Evolutionary conservation across 1,140 invertebrate species (phyloP).

Genomic region (Agrypnia vestita): DNA sequence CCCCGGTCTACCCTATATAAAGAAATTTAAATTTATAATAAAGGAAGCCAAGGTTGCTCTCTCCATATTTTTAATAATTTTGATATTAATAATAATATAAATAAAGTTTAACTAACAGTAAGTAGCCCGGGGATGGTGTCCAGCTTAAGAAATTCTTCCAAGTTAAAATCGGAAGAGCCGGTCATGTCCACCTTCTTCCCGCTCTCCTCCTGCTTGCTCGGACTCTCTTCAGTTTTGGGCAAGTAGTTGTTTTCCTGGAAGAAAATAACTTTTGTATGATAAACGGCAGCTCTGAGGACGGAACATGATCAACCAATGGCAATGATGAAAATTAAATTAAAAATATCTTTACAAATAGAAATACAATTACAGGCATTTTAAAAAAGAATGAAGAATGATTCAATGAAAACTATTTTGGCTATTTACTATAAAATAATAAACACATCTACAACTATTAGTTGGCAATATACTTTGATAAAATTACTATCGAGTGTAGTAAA

Average conservation of each 20-base stretch:
- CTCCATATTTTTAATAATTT: too few species aligned
- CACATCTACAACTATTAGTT: slow-evolving; percentile 6
- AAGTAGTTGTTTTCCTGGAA: slow-evolving; percentile 17
- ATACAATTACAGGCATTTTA: background rate
- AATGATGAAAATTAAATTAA: background rate
- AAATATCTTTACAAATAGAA: background rate
- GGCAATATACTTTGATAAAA: background rate
- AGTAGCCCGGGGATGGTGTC: slow-evolving; percentile 78
- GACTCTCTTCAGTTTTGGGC: slow-evolving; percentile 4
- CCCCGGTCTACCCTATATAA: too few species aligned
- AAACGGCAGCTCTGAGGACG: background rate
- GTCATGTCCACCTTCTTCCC: slow-evolving; percentile 30
- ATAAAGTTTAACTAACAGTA: slow-evolving; percentile 69
- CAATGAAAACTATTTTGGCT: too few species aligned
- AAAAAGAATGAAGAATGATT: background rate
- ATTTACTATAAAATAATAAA: background rate
- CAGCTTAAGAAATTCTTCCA: slow-evolving; percentile 83
- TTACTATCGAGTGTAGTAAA: slow-evolving; percentile 29
- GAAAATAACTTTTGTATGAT: background rate
- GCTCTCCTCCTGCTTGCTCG: slow-evolving; percentile 30
- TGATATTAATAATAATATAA: too few species aligned
- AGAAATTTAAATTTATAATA: too few species aligned
- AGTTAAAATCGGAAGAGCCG: slow-evolving; percentile 75
- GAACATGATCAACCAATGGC: background rate
- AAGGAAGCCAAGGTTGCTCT: too few species aligned